Conservation (phyloP, 2,113 vertebrate species). For the Oxygymnocypris stewartii region DNA sequence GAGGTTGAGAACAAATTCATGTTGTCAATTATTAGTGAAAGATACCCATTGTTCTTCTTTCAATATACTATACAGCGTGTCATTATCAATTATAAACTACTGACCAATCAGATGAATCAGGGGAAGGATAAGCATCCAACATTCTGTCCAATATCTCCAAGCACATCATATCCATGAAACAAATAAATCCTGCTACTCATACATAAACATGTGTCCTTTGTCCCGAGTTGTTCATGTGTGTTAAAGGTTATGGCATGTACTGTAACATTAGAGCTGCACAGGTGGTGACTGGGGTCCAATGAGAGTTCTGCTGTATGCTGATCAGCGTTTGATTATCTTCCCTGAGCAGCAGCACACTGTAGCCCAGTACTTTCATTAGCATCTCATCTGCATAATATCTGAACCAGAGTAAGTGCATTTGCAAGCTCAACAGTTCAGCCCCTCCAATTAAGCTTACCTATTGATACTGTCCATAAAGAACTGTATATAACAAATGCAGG, state of each 20-base stretch:
- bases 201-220: conserved; percentile 29
- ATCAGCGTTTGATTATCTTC: conserved; percentile 69
- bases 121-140: background rate
- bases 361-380: conserved; percentile 68
- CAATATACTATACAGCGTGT: background rate
- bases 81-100: background rate
- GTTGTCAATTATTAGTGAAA: background rate
- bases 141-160: background rate
- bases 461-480: conserved; percentile 47
- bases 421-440: conserved; percentile 44
- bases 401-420: conserved; percentile 62
- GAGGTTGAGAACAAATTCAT: too few relatives aligned
- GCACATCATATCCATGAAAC: background rate
- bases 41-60: background rate
- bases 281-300: conserved; percentile 14
- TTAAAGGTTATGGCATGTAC: conserved; percentile 25
- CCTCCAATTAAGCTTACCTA: background rate
- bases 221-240: conserved; percentile 16
- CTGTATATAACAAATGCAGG: background rate
- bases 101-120: background rate
- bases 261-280: conserved; percentile 12
- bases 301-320: conserved; percentile 41
- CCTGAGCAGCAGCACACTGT: conserved; percentile 56
- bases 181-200: conserved; percentile 18
- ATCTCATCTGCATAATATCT: conserved; percentile 75